These are phyloP conservation scores for Entomyzon cyanotis DNA, from an alignment of 2,113 vertebrate genomes.

Conservation along the genomic window DNA sequence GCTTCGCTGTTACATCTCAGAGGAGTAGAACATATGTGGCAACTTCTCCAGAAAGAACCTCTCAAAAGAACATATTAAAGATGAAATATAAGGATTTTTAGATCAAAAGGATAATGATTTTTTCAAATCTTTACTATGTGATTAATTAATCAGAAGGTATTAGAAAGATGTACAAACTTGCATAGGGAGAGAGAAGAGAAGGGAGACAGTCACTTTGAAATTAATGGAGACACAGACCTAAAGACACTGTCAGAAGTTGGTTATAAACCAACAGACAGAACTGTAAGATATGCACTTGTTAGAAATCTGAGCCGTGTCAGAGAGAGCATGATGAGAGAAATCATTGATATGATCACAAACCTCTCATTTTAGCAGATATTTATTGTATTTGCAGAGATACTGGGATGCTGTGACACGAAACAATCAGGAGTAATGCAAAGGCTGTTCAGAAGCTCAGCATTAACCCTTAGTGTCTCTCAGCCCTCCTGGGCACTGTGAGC, in stretches of 20 bases:
- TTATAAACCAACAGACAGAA: neutral
- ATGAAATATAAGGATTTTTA: constrained; percentile 84
- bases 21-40: constrained; percentile 71
- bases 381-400: neutral
- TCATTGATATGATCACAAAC: neutral
- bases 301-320: neutral
- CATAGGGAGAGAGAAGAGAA: constrained; percentile 59
- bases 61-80: constrained; percentile 81
- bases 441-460: neutral
- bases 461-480: neutral
- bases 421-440: neutral
- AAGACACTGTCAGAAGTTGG: neutral
- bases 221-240: constrained; percentile 20
- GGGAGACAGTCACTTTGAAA: constrained; percentile 73
- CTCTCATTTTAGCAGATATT: neutral
- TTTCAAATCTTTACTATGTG: constrained; percentile 79
- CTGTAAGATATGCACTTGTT: neutral
- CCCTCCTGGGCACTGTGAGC: neutral
- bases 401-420: neutral
- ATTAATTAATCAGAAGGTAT: constrained; percentile 81
- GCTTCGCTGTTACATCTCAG: constrained; percentile 64
- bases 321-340: neutral
- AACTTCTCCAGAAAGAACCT: constrained; percentile 73
- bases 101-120: constrained; percentile 82
- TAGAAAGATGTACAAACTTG: constrained; percentile 76